Percentiles rank a stretch among this genome's conserved stretches.
These are phyloP conservation scores for Tethea ocularis DNA, from an alignment of 2,888 invertebrate genomes.

Conservation along the genomic window DNA sequence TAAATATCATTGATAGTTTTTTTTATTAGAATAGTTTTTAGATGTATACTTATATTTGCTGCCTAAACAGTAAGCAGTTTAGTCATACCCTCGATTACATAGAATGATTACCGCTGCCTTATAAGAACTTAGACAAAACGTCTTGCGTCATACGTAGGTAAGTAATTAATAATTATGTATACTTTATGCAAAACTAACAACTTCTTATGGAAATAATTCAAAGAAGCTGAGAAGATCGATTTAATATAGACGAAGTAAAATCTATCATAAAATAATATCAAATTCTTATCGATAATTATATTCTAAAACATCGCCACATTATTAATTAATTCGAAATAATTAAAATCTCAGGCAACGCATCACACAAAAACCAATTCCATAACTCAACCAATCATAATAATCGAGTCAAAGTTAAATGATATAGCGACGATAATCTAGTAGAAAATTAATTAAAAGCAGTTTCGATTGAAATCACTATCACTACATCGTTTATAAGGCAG, in stretches of 20 bases:
- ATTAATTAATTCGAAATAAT: slow-evolving; percentile 39
- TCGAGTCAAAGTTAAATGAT: slow-evolving; percentile 34
- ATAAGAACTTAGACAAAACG: background rate
- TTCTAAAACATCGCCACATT: slow-evolving; percentile 33
- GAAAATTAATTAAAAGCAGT: slow-evolving; percentile 78
- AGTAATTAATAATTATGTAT: too few relatives aligned
- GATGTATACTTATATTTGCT: background rate
- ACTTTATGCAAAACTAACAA: background rate
- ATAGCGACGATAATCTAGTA: slow-evolving; percentile 65
- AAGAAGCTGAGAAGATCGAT: background rate
- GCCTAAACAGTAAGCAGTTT: background rate
- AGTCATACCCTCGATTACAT: background rate
- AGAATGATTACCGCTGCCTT: background rate
- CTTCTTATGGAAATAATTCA: background rate
- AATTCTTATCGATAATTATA: slow-evolving; percentile 1
- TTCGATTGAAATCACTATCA: slow-evolving; percentile 74
- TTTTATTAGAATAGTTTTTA: background rate
- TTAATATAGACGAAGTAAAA: background rate
- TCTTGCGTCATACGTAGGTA: background rate
- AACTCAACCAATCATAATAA: slow-evolving; percentile 31
- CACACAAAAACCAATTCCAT: slow-evolving; percentile 39
- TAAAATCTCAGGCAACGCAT: slow-evolving; percentile 32
- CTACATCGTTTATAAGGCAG: slow-evolving; percentile 66
- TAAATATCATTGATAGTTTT: background rate
- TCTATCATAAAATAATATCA: background rate